Evolutionary conservation across 2,888 invertebrate species (phyloP), one percentile per base, ranked within the genome.

Genomic region (Dromius quadrimaculatus): DNA sequence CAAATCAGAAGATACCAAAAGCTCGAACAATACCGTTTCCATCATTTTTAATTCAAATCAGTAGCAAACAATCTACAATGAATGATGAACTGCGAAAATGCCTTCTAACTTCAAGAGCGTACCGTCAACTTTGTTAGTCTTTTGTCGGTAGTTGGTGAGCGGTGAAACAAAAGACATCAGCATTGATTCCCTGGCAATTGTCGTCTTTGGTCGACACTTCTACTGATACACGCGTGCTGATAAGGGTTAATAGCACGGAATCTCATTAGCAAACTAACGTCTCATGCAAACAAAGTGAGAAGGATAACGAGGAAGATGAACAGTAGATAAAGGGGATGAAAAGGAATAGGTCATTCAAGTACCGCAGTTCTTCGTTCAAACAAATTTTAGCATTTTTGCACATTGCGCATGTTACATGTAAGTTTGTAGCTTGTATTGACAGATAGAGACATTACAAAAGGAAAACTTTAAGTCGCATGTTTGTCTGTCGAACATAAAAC

Each of bases 261-360:
- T 64, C 64, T 64, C 64, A 64, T 64, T 64, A 43, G 64, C 47
- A 45, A 34, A n/a, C 45, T 64, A 47, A 45, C 47, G 64, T 45
- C 64, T 64, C 47, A 64, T 64, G 64, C 64, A 64, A 64, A 64
- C 64, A 64, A 64, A 47, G 47, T 64, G 47, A 22, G 34, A 64
- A 19, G 34, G 20, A 19, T 17, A 20, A 23, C 36, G n/a, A n/a
- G n/a, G n/a, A n/a, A n/a, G n/a, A n/a, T n/a, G n/a, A n/a, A n/a
- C n/a, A n/a, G n/a, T n/a, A n/a, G n/a, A n/a, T n/a, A n/a, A n/a
- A n/a, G n/a, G n/a, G n/a, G n/a, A n/a, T n/a, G n/a, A n/a, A n/a
- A n/a, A n/a, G n/a, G n/a, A n/a, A n/a, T n/a, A n/a, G n/a, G n/a
- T n/a, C n/a, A n/a, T n/a, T n/a, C n/a, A n/a, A n/a, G n/a, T n/a